Evolutionary conservation across 2,888 invertebrate genomes (phyloP).

Genomic region (Epirrhoe alternata): DNA sequence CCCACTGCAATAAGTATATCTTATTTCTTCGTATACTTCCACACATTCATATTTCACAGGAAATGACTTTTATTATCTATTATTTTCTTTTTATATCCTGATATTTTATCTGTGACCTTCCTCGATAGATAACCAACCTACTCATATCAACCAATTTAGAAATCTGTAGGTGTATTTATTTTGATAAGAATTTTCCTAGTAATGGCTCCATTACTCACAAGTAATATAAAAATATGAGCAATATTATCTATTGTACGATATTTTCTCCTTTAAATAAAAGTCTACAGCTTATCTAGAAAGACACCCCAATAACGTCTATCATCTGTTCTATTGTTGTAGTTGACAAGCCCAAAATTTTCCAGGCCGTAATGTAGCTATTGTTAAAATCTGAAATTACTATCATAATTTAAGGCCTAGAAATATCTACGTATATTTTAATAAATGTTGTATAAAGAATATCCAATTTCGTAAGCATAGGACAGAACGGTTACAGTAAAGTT

Average conservation of each 20-base stretch:
- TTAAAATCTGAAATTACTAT: slow-evolving; percentile 4
- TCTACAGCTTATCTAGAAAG: background rate
- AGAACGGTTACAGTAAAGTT: background rate
- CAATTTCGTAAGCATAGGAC: background rate
- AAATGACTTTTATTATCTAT: no score
- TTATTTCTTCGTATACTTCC: no score
- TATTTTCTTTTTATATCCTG: no score
- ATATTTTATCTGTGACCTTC: no score
- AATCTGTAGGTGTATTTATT: no score
- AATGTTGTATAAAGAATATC: background rate
- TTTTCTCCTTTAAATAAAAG: background rate
- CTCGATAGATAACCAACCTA: no score
- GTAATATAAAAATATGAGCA: background rate
- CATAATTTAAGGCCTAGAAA: slow-evolving; percentile 9
- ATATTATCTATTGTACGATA: background rate
- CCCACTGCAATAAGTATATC: no score
- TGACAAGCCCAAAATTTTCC: slow-evolving; percentile 8
- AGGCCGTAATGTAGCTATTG: slow-evolving; percentile 10
- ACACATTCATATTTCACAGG: no score
- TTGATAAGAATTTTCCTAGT: no score
- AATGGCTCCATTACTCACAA: background rate
- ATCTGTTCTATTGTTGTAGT: slow-evolving; percentile 14
- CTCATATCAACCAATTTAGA: no score
- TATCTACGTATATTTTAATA: background rate
- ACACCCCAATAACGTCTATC: slow-evolving; percentile 10